These are phyloP conservation scores for Blennius ocellaris DNA, from an alignment of 2,113 vertebrate genomes.

Conservation along the genomic window DNA sequence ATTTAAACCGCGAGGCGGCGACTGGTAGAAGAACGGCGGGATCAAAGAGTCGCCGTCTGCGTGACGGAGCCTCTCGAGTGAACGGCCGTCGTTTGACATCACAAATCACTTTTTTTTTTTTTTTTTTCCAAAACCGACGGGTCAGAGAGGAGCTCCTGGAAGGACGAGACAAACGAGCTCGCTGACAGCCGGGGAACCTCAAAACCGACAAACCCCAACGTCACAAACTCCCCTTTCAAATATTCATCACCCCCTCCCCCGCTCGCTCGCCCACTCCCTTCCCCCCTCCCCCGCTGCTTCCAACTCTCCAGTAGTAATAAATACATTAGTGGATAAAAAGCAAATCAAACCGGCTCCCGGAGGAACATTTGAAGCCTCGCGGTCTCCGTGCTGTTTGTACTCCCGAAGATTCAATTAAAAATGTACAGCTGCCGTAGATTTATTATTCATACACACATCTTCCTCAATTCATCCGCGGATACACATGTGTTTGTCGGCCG, in stretches of 20 bases:
- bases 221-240: slow-evolving; percentile 63
- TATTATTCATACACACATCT: slow-evolving; percentile 76
- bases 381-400: slow-evolving; percentile 80
- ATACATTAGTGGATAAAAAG: slow-evolving; percentile 76
- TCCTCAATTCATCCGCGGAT: slow-evolving; percentile 53
- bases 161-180: slow-evolving; percentile 6
- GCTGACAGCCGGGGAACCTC: slow-evolving; percentile 26
- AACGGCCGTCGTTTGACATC: slow-evolving; percentile 20
- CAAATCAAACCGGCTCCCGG: slow-evolving; percentile 64
- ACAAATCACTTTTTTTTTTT: slow-evolving; percentile 30
- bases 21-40: not conserved
- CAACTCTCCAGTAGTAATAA: slow-evolving; percentile 73
- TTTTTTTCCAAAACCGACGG: too few relatives aligned
- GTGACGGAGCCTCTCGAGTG: slow-evolving; percentile 9
- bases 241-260: slow-evolving; percentile 68
- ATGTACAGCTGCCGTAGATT: slow-evolving; percentile 77
- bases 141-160: slow-evolving; percentile 23
- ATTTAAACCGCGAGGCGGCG: too few relatives aligned
- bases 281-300: slow-evolving; percentile 50
- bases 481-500: slow-evolving; percentile 60
- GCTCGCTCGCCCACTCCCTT: too few relatives aligned
- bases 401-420: slow-evolving; percentile 80
- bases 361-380: slow-evolving; percentile 56
- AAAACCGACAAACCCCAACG: slow-evolving; percentile 38
- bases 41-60: slow-evolving; percentile 10